A percentile compares a stretch with the other conserved stretches of the same genome.
Evolutionary conservation across 2,888 invertebrate species (phyloP).

Genomic region (Dicyrtoma fusca): DNA sequence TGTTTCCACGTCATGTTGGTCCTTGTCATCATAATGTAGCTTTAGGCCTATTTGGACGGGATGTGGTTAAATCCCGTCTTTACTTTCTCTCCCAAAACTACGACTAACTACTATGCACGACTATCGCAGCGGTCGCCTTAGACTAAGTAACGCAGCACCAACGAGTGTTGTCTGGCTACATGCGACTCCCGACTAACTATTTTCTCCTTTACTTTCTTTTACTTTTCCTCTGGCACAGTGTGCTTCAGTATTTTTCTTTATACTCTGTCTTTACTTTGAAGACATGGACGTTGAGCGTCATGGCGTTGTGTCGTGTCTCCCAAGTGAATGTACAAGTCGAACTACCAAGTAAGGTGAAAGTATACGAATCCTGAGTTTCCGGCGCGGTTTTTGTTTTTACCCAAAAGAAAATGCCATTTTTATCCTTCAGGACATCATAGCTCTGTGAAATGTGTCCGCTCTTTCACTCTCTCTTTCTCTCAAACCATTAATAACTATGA

Average conservation of each 20-base stretch:
- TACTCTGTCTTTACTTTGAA: neutral
- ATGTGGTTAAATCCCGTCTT: constrained; percentile 3
- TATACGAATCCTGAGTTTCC: constrained; percentile 9
- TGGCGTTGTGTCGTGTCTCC: neutral
- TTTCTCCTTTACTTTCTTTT: neutral
- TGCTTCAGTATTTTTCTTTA: neutral
- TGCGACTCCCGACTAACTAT: too few relatives aligned
- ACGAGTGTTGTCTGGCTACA: too few relatives aligned
- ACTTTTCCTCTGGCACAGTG: neutral
- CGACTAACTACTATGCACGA: too few relatives aligned
- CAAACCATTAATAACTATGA: constrained; percentile 55
- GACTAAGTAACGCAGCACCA: too few relatives aligned
- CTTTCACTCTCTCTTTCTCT: constrained; percentile 44
- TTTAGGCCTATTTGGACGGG: constrained; percentile 8
- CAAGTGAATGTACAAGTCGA: neutral
- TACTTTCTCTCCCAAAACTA: neutral
- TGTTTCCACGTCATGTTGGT: neutral
- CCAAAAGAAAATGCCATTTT: constrained; percentile 52
- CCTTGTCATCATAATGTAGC: constrained; percentile 17
- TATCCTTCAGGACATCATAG: constrained; percentile 47
- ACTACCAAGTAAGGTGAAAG: neutral
- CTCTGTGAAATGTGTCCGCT: constrained; percentile 33
- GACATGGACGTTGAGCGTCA: too few relatives aligned
- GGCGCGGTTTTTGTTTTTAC: constrained; percentile 27
- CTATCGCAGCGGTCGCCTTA: too few relatives aligned